Base-by-base conservation (phyloP, 37 sponge, comb jelly and placozoan genomes). In the Beroe ovata region DNA sequence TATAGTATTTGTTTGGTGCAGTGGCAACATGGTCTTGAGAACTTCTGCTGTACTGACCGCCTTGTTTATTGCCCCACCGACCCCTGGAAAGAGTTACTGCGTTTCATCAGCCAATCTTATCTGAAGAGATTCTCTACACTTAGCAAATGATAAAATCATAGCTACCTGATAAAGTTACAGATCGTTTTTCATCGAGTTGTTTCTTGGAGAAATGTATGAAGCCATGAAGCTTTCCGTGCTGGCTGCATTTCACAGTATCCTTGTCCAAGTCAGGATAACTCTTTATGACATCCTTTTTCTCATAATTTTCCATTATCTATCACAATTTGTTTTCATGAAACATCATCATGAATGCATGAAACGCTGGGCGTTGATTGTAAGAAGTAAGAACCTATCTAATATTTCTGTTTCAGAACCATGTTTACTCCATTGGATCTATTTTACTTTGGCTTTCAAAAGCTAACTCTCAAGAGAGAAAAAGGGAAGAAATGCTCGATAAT, bases 1-100 rank as follows among this genome's bases (percentile, higher is more conserved):
- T 40, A 77, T 42, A 42, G 41, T 41, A 40, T 77, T 77, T 1
- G 84, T 77, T 40, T 77, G 84, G 21, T 77, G 84, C 8, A 77
- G 84, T 19, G 26, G n/a, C 16, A 77, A 8, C 26, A 0, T 23
- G 16, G 26, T 77, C 54, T 77, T 77, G 29, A 77, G 38, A 1
- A 77, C 36, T 40, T 77, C 84, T 20, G 84, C 84, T 41, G 84
- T 77, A 36, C 84, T 77, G n/a, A 77, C 47, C 41, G 84, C 84
- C 38, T 77, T 77, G 84, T 42, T 42, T 42, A 77, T 36, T 6
- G 54, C 84, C 41, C 54, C 54, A 77, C 84, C 84, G 41, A 77
- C 41, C 1, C 84, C 84, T 77, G 28, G 34, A 16, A 28, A 58
- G 59, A 58, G n/a, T n/a, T n/a, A n/a, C n/a, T n/a, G n/a, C n/a